Base-by-base conservation (phyloP, 1,140 invertebrate species). In the Ceratina australensis region DNA sequence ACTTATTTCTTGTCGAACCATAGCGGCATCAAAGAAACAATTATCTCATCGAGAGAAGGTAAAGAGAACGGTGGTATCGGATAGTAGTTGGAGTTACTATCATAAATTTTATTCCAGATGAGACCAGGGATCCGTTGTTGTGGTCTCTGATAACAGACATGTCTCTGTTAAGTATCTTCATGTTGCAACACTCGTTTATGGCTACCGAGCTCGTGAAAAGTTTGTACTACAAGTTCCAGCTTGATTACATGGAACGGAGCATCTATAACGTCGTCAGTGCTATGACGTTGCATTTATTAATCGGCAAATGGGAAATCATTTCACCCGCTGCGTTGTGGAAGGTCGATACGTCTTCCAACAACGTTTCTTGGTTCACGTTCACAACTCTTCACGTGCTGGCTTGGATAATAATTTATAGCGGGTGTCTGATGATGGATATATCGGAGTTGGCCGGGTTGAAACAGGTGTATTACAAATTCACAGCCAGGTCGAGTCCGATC, bases 381-480 rank as follows among this genome's bases (percentile, higher is more conserved):
- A 85, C 89, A 8, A 72, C 88, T 8, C 80, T 93, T 20, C 94
- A 95, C 84, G 73, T 88, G 3, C 33, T 93, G n/a, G 92, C 92
- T 47, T 95, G 94, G 94, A 85, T 92, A 22, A 88, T 94, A n/a
- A 93, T 95, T 64, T 95, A 94, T 82, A 93, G 93, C 72, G 94
- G 94, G 4, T 94, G 93, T 78, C 86, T 95, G 20, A 94, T 94
- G 86, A 93, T 94, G 92, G 94, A 95, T 88, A 91, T 95, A 13
- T 90, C 92, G 15, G 94, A 95, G 82, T 84, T 95, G 2, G 74
- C 93, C 26, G 94, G 94, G 12, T 81, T 95, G 3, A 95, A 95
- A 81, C 94, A 95, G 83, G 90, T 94, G 87, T 93, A 92, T 87
- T 94, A 93, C 72, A 91, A 89, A 82, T 74, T 93, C 47, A 89